Percentiles rank a stretch among this genome's conserved stretches.
Evolutionary conservation across 2,797 vertebrate genomes (phyloP).

Genomic region (Acanthis flammea): DNA sequence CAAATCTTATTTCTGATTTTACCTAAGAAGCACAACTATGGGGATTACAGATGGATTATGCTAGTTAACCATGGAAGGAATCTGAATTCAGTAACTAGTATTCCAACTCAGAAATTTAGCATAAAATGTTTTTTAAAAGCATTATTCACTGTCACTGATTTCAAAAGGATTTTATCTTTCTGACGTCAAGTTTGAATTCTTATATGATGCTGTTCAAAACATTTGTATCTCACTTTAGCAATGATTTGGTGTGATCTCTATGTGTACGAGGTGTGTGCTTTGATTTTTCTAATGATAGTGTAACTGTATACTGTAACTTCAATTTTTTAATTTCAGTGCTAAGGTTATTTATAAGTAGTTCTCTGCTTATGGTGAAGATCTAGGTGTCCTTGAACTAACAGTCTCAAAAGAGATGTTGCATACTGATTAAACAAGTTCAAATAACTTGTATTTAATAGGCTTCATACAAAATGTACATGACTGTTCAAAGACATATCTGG

Average conservation of each 20-base stretch:
- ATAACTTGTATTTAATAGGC: background rate
- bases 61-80: background rate
- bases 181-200: conserved; percentile 21
- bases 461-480: background rate
- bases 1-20: conserved; percentile 76
- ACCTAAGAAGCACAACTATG: conserved; percentile 87
- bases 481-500: background rate
- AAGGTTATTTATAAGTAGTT: conserved; percentile 26
- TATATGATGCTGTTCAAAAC: conserved; percentile 23
- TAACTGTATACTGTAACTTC: conserved; percentile 21
- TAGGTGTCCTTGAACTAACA: background rate
- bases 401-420: background rate
- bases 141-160: background rate
- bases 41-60: conserved; percentile 60
- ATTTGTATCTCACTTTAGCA: conserved; percentile 42
- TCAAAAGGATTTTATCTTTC: conserved; percentile 49
- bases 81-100: background rate
- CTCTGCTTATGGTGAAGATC: conserved; percentile 10
- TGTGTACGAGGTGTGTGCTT: background rate
- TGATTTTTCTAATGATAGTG: conserved; percentile 51
- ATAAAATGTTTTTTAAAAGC: background rate
- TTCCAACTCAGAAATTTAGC: background rate
- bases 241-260: conserved; percentile 29
- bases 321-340: conserved; percentile 26
- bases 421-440: background rate